phyloP scores from a whole-genome alignment of 2,113 vertebrate genomes.

The Mungos mungo region DNA sequence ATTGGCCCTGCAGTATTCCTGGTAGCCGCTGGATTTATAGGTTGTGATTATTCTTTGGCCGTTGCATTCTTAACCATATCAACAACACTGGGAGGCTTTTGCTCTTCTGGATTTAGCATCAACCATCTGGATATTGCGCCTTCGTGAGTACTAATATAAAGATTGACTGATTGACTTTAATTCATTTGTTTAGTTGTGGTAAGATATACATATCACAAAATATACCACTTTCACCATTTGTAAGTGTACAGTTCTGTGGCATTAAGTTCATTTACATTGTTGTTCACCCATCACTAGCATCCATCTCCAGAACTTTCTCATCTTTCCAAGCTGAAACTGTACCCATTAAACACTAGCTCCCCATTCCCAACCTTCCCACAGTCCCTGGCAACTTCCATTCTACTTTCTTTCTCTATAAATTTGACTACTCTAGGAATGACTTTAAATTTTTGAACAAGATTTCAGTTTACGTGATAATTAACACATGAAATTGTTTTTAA shows the following conservation, averaged over 20 bases:
- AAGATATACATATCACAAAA: background rate
- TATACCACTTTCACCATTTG: background rate
- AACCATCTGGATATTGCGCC: constrained; percentile 99
- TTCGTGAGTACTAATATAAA: constrained; percentile 89
- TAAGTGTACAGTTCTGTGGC: background rate
- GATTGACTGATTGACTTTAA: background rate
- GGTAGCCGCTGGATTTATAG: constrained; percentile 92
- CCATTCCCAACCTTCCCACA: background rate
- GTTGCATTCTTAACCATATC: constrained; percentile 94
- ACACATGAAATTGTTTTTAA: background rate
- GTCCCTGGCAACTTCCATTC: background rate
- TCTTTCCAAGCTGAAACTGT: background rate
- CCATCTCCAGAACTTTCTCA: background rate
- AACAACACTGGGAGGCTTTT: constrained; percentile 93
- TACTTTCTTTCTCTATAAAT: background rate
- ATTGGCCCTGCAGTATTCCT: constrained; percentile 94
- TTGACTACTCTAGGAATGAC: background rate
- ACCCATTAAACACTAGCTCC: background rate
- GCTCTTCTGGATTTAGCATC: constrained; percentile 95
- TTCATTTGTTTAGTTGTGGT: background rate
- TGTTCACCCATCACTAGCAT: too few species aligned
- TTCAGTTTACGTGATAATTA: background rate
- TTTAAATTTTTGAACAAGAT: background rate
- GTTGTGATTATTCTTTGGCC: constrained; percentile 92
- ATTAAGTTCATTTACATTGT: background rate